Evolutionary conservation across 1,140 invertebrate genomes (phyloP).

Genomic region (Drosophila sturtevanti): DNA sequence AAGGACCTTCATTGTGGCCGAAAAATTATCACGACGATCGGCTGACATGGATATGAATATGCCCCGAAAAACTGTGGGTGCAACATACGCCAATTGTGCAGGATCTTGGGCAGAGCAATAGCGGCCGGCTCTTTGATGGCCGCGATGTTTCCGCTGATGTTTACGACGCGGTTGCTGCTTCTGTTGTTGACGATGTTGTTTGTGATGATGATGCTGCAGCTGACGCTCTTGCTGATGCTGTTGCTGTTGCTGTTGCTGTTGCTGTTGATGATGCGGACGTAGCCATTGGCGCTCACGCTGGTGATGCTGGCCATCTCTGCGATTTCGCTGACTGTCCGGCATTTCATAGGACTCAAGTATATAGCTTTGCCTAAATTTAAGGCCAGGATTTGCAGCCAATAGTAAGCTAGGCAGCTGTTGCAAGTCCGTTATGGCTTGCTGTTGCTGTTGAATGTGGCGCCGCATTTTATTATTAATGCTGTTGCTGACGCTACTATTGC

Average conservation of each 20-base stretch:
- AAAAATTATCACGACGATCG: conserved; percentile 85
- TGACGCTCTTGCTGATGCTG: conserved; percentile 40
- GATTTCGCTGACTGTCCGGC: conserved; percentile 60
- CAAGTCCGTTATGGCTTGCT: conserved; percentile 33
- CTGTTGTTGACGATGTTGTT: conserved; percentile 37
- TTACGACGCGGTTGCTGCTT: conserved; percentile 62
- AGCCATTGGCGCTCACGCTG: conserved; percentile 32
- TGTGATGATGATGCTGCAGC: conserved; percentile 36
- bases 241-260: conserved; percentile 37
- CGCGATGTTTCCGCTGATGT: conserved; percentile 56
- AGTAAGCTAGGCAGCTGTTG: conserved; percentile 28
- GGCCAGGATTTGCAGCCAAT: conserved; percentile 26
- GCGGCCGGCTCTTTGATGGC: conserved; percentile 74
- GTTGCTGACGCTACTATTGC: conserved; percentile 40
- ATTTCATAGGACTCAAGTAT: conserved; percentile 73
- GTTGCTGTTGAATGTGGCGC: conserved; percentile 37
- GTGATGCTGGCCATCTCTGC: conserved; percentile 60
- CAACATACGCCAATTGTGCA: conserved; percentile 85
- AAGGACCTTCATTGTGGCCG: conserved; percentile 87
- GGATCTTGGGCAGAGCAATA: conserved; percentile 86
- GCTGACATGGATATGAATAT: conserved; percentile 86
- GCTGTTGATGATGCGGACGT: conserved; percentile 34
- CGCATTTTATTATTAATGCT: conserved; percentile 48
- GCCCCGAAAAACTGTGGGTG: conserved; percentile 87
- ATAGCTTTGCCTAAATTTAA: conserved; percentile 39